Evolutionary conservation across 2,113 vertebrate species (phyloP).

Genomic region (Tragulus kanchil): DNA sequence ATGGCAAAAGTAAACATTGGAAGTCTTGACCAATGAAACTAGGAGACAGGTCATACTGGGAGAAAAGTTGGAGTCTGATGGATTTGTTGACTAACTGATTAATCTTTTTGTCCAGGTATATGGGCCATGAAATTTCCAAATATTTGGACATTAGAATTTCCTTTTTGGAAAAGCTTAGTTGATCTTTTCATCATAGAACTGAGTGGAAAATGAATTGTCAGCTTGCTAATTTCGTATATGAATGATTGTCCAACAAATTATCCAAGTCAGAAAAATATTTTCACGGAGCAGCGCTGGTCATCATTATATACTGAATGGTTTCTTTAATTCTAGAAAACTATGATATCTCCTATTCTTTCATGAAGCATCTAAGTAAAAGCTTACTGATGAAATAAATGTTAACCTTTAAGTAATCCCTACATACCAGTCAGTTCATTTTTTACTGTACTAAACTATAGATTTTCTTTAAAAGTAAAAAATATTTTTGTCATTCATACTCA

Average conservation of each 20-base stretch:
- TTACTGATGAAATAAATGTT: no score
- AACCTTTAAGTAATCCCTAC: background rate
- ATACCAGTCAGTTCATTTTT: background rate
- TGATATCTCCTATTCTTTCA: background rate
- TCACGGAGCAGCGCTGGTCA: background rate
- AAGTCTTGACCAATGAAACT: background rate
- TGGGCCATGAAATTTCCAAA: background rate
- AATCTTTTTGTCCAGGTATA: background rate
- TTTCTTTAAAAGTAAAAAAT: slow-evolving; percentile 53
- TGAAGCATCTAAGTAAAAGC: background rate
- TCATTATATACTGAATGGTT: background rate
- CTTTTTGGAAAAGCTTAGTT: background rate
- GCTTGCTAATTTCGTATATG: background rate
- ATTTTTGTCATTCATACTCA: slow-evolving; percentile 65
- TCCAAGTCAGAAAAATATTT: slow-evolving; percentile 54
- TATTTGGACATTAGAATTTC: background rate
- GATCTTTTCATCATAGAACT: background rate
- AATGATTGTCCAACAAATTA: background rate
- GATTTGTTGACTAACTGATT: background rate
- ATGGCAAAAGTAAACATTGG: background rate
- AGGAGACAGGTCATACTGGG: background rate
- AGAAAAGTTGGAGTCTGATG: background rate
- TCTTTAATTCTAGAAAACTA: slow-evolving; percentile 16
- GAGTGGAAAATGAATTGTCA: background rate
- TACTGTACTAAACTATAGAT: slow-evolving; percentile 25